Percentiles rank a stretch among this genome's conserved stretches.
phyloP scores from a whole-genome alignment of 2,113 vertebrate species.

The Bos taurus region ARS-UCD2.0 NC_037333.1:4397501-4398000 shows the following conservation, averaged over 20 bases:
- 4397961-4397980: neutral
- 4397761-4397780: neutral
- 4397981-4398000: neutral
- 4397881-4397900: neutral
- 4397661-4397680: neutral
- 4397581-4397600: neutral
- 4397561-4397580: neutral
- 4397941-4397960: neutral
- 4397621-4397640: neutral
- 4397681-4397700: neutral
- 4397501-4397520: fast-evolving
- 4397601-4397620: neutral
- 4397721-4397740: neutral
- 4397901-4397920: neutral
- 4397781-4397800: too few relatives aligned
- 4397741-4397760: neutral
- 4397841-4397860: neutral
- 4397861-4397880: neutral
- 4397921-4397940: neutral
- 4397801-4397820: neutral
- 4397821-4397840: neutral
- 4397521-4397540: neutral
- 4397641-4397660: neutral
- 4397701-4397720: neutral
- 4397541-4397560: neutral